phyloP scores from a whole-genome alignment of 2,888 invertebrate species.

The Aelia acuminata region DNA sequence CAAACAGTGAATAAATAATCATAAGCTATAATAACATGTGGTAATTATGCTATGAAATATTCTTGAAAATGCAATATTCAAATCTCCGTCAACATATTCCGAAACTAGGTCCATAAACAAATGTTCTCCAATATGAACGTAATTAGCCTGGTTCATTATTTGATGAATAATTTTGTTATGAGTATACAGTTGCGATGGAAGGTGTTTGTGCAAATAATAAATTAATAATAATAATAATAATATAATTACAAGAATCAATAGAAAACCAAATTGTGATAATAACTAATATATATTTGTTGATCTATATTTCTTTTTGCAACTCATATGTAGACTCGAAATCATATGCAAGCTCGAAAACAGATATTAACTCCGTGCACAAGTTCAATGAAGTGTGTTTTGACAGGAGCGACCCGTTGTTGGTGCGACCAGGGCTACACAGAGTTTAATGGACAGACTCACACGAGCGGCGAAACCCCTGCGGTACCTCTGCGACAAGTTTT shows the following conservation, averaged over 20 bases:
- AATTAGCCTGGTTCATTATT: not conserved
- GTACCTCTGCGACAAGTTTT: no score
- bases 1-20: not conserved
- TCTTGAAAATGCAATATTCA: conserved; percentile 4
- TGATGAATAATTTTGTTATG: not conserved
- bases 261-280: no score
- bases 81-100: not conserved
- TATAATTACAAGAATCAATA: not conserved
- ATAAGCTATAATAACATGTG: not conserved
- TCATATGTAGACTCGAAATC: no score
- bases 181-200: not conserved
- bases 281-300: no score
- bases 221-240: not conserved
- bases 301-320: no score
- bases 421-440: no score
- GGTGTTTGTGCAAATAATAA: not conserved
- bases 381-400: no score
- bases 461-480: no score
- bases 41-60: conserved; percentile 7
- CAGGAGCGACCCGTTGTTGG: no score
- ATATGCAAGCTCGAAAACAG: no score
- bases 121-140: not conserved
- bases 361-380: no score
- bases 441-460: no score
- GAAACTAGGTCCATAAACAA: not conserved